Evolutionary conservation across 2,888 invertebrate genomes (phyloP).

Genomic region (Drosophila ustulata): DNA sequence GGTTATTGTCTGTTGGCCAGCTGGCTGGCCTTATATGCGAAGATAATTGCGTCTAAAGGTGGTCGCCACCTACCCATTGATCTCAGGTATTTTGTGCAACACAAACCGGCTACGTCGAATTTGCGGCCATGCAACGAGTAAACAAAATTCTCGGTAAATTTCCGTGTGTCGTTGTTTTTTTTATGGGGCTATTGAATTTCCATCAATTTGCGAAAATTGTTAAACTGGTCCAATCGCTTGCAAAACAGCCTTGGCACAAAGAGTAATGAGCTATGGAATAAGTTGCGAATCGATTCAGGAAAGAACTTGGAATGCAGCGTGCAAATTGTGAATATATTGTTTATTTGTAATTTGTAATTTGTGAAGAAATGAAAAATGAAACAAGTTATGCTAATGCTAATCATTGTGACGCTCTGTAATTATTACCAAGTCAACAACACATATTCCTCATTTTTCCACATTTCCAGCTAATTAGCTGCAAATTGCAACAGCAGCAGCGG

Average conservation of each 20-base stretch:
- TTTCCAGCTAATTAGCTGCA: constrained; percentile 34
- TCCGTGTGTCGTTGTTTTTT: neutral
- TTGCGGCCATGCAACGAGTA: neutral
- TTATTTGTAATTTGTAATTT: constrained; percentile 5
- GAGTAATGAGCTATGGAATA: constrained; percentile 1
- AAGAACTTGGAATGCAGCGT: constrained; percentile 28
- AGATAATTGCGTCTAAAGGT: constrained; percentile 45
- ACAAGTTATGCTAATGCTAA: constrained; percentile 66
- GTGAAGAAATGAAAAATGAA: constrained; percentile 25
- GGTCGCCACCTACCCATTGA: constrained; percentile 46
- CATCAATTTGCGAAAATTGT: constrained; percentile 35
- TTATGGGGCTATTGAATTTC: constrained; percentile 37
- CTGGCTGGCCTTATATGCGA: constrained; percentile 18
- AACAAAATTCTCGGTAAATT: constrained; percentile 56
- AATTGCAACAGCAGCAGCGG: constrained; percentile 21
- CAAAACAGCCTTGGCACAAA: constrained; percentile 32
- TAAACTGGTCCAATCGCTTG: constrained; percentile 49
- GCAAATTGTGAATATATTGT: neutral
- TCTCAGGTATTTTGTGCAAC: constrained; percentile 45
- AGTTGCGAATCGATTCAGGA: constrained; percentile 2
- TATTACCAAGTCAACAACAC: constrained; percentile 27
- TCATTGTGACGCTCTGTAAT: constrained; percentile 41
- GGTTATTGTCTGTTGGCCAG: constrained; percentile 12
- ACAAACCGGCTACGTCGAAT: constrained; percentile 25
- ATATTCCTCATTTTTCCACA: neutral